A percentile compares a stretch with the other conserved stretches of the same genome.
Conservation (phyloP, 2,888 invertebrate genomes). For the Sinhomidia bicolor region DNA sequence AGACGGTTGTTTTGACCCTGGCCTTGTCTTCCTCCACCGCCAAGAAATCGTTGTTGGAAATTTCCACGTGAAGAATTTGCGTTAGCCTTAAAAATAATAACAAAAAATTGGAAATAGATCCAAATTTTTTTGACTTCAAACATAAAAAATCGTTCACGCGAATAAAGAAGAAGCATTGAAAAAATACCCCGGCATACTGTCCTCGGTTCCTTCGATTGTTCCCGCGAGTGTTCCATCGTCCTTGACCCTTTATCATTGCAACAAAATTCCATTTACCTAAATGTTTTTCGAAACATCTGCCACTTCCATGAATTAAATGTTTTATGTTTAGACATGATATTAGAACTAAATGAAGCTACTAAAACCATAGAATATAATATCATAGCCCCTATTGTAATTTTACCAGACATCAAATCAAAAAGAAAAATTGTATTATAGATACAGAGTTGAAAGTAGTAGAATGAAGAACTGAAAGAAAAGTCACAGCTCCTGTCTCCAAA, state of each 20-base stretch:
- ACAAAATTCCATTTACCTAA: conserved; percentile 39
- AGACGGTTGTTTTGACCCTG: conserved; percentile 22
- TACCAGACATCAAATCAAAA: conserved; percentile 27
- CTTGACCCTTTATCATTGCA: conserved; percentile 56
- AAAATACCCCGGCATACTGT: conserved; percentile 27
- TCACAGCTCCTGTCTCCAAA: conserved; percentile 15
- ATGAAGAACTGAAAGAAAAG: conserved; percentile 43
- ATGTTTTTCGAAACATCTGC: neutral
- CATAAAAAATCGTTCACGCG: too few relatives aligned
- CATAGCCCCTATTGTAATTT: conserved; percentile 10
- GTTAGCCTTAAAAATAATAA: neutral
- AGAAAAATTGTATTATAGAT: conserved; percentile 26
- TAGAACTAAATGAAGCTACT: neutral
- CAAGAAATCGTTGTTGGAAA: conserved; percentile 7
- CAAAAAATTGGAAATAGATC: neutral
- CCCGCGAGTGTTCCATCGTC: conserved; percentile 19
- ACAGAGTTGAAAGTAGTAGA: conserved; percentile 13
- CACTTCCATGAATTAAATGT: neutral
- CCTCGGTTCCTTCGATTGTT: conserved; percentile 5
- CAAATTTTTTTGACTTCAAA: neutral
- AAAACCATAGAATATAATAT: conserved; percentile 7
- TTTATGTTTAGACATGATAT: neutral
- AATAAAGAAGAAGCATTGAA: neutral
- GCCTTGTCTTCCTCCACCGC: conserved; percentile 23
- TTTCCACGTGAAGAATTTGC: conserved; percentile 24